Evolutionary conservation across 2,113 vertebrate genomes (phyloP), one percentile per base, ranked within the genome.

Genomic region (Rhinolophus ferrumequinum): DNA sequence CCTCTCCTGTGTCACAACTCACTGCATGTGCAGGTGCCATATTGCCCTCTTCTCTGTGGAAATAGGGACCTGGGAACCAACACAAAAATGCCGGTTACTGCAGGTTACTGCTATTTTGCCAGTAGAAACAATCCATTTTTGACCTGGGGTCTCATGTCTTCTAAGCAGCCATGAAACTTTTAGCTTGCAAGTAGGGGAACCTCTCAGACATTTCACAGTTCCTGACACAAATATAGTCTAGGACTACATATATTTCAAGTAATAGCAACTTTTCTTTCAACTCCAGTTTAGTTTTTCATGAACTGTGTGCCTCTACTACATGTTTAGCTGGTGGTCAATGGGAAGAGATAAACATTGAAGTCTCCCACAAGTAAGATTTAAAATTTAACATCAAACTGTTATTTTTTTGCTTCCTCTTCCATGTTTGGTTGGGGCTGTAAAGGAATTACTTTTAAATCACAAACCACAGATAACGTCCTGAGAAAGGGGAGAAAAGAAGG

Each of bases 1-100:
- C 77, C 47, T 2, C 0, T 44, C 6, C 33, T 47, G 52, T 2
- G 0, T 83, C 58, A 67, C 21, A 75, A 47, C 13, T 56, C 2
- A 30, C 35, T 56, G 50, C 28, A 15, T 11, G 13, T n/a, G 38
- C 28, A 44, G 58, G 12, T 66, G 35, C 24, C 44, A n/a, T 60
- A 14, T 24, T 24, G 9, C n/a, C 44, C 54, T 38, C 41, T 72
- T 50, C 8, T 33, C 56, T 90, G 47, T n/a, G 41, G n/a, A 54
- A 79, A 30, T 16, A 67, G 73, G 60, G 12, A 16, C 38, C 38
- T 62, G 18, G n/a, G 13, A 64, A 38, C 56, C 18, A 75, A 24
- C 33, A 19, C 62, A 47, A 56, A 56, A 52, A 41, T 26, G 41
- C 19, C 13, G 62, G 33, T 44, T 58, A 26, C 50, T 70, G 41